Base-by-base conservation (phyloP, 2,888 invertebrate genomes). In the Ophion ventricosus region DNA sequence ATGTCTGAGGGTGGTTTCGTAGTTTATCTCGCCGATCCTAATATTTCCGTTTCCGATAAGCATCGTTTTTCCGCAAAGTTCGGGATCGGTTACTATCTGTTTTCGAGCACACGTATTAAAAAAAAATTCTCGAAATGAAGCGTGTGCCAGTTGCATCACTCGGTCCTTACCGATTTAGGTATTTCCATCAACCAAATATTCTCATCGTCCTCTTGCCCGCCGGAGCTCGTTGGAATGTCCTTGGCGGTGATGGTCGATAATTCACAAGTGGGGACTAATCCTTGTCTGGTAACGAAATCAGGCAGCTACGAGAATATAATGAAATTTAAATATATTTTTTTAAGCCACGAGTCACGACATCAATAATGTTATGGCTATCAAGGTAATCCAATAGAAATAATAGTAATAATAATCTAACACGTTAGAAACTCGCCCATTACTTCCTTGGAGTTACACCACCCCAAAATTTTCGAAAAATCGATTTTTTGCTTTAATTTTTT, bases 131-230 rank as follows among this genome's bases (percentile, higher is more conserved):
- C 2, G 1, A 26, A 26, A 82, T 0, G 20, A 82, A 35, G 82
- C 76, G 49, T 54, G 75, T 17, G 54, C 59, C 29, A 20, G 20
- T 4, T 8, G 17, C 4, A 49, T 20, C 29, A 40, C 4, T 20
- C 54, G 10, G 35, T 54, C 61, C 70, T 81, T 86, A 90, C 90
- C 57, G 74, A 78, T 69, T 54, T 83, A 20, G 90, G 90, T 67
- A 91, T 75, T 35, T 90, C 89, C 73, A 90, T 73, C 5, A 90
- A 35, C 82, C 86, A 90, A 75, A 90, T 80, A 54, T 90, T 87
- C 0, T 90, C 88, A 0, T 90, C 88, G 0, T 82, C 78, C 10
- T 84, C 54, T 54, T 88, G 26, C 49, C 87, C 82, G 1, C 80
- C 40, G 1, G 1, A 8, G 14, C 11, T 59, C 4, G 23, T 59